Conservation (phyloP, 2,888 invertebrate genomes). For the Drosophila kanekoi region DNA sequence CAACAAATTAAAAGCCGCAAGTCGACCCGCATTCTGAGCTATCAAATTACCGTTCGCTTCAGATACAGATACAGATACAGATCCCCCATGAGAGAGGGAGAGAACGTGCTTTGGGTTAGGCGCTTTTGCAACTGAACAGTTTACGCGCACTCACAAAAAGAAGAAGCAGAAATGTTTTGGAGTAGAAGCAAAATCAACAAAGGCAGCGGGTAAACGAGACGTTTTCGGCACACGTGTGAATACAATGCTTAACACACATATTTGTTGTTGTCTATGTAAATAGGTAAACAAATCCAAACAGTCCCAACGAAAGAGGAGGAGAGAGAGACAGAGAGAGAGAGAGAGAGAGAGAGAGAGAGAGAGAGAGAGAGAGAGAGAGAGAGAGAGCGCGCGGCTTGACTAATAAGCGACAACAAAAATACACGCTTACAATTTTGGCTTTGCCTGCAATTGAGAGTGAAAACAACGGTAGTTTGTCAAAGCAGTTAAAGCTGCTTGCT, state of each 20-base stretch:
- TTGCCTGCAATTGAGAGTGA: conserved; percentile 63
- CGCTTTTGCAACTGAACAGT: conserved; percentile 54
- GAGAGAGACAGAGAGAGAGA: conserved; percentile 29
- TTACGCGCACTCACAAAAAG: conserved; percentile 51
- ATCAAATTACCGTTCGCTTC: conserved; percentile 61
- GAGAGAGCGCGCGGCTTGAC: conserved; percentile 14
- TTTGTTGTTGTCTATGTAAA: conserved; percentile 72
- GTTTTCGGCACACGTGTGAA: conserved; percentile 66
- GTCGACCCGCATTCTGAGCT: conserved; percentile 63
- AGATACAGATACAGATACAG: background rate
- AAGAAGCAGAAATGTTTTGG: conserved; percentile 16
- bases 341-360: conserved; percentile 17
- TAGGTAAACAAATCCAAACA: conserved; percentile 66
- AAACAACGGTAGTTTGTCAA: conserved; percentile 45
- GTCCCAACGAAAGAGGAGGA: too few relatives aligned
- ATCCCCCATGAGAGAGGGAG: background rate
- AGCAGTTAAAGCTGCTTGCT: conserved; percentile 27
- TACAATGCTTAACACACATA: conserved; percentile 51
- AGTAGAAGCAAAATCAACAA: conserved; percentile 57
- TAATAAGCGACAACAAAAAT: conserved; percentile 24
- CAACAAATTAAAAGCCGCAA: conserved; percentile 64
- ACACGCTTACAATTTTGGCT: conserved; percentile 48
- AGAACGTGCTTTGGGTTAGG: conserved; percentile 1
- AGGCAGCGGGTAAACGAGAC: conserved; percentile 6
- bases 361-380: conserved; percentile 26